These are phyloP conservation scores for Eupelmus urozonus DNA, from an alignment of 2,888 invertebrate genomes.

Conservation along the genomic window DNA sequence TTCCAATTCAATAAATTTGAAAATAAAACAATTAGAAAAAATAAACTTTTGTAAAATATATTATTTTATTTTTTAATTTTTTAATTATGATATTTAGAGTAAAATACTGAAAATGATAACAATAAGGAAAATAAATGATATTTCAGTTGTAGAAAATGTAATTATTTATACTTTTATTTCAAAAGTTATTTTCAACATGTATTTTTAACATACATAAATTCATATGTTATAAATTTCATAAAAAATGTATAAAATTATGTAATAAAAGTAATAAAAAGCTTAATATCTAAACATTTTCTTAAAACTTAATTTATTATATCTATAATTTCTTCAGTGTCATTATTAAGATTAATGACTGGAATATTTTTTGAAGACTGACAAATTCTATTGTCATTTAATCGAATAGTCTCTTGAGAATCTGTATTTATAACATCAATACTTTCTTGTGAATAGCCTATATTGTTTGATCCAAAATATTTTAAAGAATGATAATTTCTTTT, in stretches of 20 bases:
- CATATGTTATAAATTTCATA: neutral
- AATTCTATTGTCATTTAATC: neutral
- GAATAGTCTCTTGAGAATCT: neutral
- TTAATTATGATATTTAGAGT: too few relatives aligned
- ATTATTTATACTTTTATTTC: neutral
- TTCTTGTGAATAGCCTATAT: too few relatives aligned
- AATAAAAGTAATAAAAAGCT: too few relatives aligned
- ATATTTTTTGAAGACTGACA: neutral
- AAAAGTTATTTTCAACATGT: conserved; percentile 15
- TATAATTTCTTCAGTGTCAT: conserved; percentile 52
- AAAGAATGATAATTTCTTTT: neutral
- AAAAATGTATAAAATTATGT: conserved; percentile 29
- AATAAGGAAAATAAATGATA: neutral
- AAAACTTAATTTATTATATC: conserved; percentile 47
- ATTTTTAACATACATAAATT: neutral
- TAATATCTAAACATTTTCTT: too few relatives aligned
- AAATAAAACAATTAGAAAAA: too few relatives aligned
- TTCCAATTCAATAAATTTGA: too few relatives aligned
- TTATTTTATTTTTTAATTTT: too few relatives aligned
- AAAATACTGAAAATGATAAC: neutral
- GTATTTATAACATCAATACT: neutral
- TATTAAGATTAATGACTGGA: neutral
- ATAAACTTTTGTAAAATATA: too few relatives aligned
- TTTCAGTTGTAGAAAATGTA: neutral
- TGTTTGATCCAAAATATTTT: neutral